Conservation (phyloP, 2,797 vertebrate species). For the Lemur catta region DNA sequence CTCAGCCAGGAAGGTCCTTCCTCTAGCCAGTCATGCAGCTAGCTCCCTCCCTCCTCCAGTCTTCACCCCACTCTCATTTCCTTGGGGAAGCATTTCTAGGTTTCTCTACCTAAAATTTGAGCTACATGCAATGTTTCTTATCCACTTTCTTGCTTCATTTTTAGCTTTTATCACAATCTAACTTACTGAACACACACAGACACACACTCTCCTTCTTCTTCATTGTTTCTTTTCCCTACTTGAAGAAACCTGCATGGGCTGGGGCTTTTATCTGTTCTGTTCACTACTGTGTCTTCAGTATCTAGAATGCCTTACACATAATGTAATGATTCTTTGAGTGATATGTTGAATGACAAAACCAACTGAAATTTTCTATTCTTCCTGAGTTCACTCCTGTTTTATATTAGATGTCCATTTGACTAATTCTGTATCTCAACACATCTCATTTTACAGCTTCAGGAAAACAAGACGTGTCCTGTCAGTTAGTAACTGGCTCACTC, state of each 20-base stretch:
- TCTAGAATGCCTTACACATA: too few species aligned
- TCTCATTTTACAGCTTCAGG: too few species aligned
- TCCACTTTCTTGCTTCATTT: not conserved
- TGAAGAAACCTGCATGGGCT: not conserved
- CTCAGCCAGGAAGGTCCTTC: not conserved
- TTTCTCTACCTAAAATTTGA: not conserved
- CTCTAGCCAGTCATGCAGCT: not conserved
- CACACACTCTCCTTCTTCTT: fast-evolving
- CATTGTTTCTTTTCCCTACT: not conserved
- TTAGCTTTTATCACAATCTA: not conserved
- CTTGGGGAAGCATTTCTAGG: not conserved
- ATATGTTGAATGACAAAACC: too few species aligned
- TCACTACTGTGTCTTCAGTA: not conserved
- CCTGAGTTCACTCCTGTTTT: too few species aligned
- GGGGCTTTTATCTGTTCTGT: not conserved
- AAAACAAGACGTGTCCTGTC: too few species aligned
- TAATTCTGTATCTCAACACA: not conserved
- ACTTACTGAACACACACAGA: not conserved
- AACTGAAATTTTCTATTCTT: too few species aligned
- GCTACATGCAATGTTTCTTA: not conserved
- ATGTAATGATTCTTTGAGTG: too few species aligned
- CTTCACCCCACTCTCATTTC: not conserved
- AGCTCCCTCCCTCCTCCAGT: not conserved
- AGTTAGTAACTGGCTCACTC: too few species aligned
- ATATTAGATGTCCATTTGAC: not conserved